These are phyloP conservation scores for Phlogophora meticulosa DNA, from an alignment of 2,888 invertebrate species.

Conservation along the genomic window DNA sequence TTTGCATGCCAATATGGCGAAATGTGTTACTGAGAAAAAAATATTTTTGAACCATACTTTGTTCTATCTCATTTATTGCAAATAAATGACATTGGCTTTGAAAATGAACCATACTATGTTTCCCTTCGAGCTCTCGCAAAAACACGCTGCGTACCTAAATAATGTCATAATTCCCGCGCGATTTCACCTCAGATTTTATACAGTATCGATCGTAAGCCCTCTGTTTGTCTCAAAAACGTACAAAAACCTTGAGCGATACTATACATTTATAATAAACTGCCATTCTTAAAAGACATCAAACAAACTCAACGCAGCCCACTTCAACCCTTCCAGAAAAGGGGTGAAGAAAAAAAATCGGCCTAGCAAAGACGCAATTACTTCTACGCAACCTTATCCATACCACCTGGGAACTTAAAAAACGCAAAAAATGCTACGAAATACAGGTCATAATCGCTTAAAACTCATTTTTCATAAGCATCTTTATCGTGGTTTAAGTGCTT, in stretches of 20 bases:
- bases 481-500: conserved; percentile 72
- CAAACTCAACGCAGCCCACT: conserved; percentile 64
- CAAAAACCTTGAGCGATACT: conserved; percentile 49
- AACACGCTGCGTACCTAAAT: not conserved
- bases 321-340: conserved; percentile 78
- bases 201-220: conserved; percentile 36
- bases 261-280: conserved; percentile 64
- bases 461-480: conserved; percentile 55
- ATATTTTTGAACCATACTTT: too few relatives aligned
- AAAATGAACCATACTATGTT: too few relatives aligned
- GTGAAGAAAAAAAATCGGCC: conserved; percentile 79
- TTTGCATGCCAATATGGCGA: too few relatives aligned
- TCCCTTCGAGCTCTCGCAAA: too few relatives aligned
- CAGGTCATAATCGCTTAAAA: conserved; percentile 68
- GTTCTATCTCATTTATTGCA: too few relatives aligned
- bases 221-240: conserved; percentile 34
- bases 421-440: conserved; percentile 52
- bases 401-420: conserved; percentile 33
- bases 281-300: conserved; percentile 69
- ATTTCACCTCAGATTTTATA: conserved; percentile 27
- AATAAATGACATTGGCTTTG: too few relatives aligned
- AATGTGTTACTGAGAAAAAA: too few relatives aligned
- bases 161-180: not conserved
- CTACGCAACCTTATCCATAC: conserved; percentile 72
- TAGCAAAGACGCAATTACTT: conserved; percentile 89